Percentiles rank a stretch among this genome's conserved stretches.
phyloP scores from a whole-genome alignment of 2,888 invertebrate genomes.

The Diaphora mendica region DNA sequence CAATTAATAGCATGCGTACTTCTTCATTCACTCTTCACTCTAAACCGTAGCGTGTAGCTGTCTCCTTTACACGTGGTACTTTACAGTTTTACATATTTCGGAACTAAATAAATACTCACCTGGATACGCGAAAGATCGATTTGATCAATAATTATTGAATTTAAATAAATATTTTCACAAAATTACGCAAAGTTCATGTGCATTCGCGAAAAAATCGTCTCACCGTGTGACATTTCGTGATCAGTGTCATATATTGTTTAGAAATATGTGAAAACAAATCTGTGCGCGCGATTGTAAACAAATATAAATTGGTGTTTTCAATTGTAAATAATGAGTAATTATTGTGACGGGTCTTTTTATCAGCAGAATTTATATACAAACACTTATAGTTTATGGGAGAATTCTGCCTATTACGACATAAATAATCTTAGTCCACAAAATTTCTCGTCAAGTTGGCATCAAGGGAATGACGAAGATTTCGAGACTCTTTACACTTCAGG shows the following conservation, averaged over 20 bases:
- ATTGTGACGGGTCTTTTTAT: slow-evolving; percentile 37
- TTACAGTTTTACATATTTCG: slow-evolving; percentile 19
- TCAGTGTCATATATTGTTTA: slow-evolving; percentile 16
- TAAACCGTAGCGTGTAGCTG: slow-evolving; percentile 12
- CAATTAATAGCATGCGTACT: slow-evolving; percentile 25
- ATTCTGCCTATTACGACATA: slow-evolving; percentile 57
- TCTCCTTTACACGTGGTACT: slow-evolving; percentile 33
- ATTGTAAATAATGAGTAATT: slow-evolving; percentile 50
- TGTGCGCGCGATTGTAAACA: slow-evolving; percentile 43
- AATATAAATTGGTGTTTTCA: slow-evolving; percentile 37
- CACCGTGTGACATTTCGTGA: slow-evolving; percentile 11
- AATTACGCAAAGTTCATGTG: slow-evolving; percentile 28
- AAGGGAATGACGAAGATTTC: slow-evolving; percentile 38
- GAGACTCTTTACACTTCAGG: slow-evolving; percentile 36
- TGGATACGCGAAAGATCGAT: slow-evolving; percentile 51
- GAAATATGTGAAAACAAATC: slow-evolving; percentile 47
- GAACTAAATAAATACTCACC: slow-evolving; percentile 36
- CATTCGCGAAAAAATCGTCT: slow-evolving; percentile 12
- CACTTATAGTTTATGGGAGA: slow-evolving; percentile 58
- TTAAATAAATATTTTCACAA: slow-evolving; percentile 29
- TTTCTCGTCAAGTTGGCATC: slow-evolving; percentile 39
- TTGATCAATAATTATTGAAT: slow-evolving; percentile 41
- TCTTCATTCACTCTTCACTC: slow-evolving; percentile 26
- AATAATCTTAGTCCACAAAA: slow-evolving; percentile 55
- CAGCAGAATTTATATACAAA: slow-evolving; percentile 50